These are phyloP conservation scores for Garra rufa DNA, from an alignment of 2,113 vertebrate genomes.

Conservation along the genomic window DNA sequence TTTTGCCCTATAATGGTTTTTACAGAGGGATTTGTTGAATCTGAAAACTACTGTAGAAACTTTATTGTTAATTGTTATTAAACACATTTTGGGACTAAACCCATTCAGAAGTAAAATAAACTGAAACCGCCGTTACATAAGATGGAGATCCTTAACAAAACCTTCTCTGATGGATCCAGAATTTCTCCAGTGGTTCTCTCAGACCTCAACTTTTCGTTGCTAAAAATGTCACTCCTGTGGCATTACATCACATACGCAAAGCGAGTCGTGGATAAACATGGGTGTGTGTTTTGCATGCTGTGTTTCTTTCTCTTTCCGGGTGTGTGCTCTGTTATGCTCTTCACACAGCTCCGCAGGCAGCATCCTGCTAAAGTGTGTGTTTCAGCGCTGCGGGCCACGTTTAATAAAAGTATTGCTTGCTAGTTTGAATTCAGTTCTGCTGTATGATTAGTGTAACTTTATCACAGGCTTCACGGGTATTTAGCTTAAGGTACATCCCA, in stretches of 20 bases:
- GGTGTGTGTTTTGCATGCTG: conserved; percentile 39
- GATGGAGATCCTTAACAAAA: no score
- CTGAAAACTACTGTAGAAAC: not conserved
- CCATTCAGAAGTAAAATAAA: no score
- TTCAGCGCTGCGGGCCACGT: not conserved
- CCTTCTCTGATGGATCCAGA: not conserved
- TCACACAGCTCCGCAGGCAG: not conserved
- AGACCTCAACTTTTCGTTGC: conserved; percentile 12
- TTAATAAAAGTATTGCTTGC: not conserved
- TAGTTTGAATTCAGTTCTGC: not conserved
- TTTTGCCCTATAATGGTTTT: no score
- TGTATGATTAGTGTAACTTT: not conserved
- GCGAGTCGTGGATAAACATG: conserved; percentile 18
- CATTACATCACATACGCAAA: conserved; percentile 14
- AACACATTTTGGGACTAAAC: no score
- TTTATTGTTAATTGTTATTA: no score
- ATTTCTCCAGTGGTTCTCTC: not conserved
- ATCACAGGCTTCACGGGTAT: not conserved
- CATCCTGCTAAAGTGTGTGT: not conserved
- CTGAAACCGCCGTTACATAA: no score
- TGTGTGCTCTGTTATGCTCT: conserved; percentile 14
- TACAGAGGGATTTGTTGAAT: not conserved
- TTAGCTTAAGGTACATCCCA: not conserved
- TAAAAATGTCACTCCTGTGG: conserved; percentile 11
- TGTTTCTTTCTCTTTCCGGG: conserved; percentile 17